A percentile compares a stretch with the other conserved stretches of the same genome.
Evolutionary conservation across 1,140 invertebrate genomes (phyloP).

Genomic region (Lutraria rhynchaena): DNA sequence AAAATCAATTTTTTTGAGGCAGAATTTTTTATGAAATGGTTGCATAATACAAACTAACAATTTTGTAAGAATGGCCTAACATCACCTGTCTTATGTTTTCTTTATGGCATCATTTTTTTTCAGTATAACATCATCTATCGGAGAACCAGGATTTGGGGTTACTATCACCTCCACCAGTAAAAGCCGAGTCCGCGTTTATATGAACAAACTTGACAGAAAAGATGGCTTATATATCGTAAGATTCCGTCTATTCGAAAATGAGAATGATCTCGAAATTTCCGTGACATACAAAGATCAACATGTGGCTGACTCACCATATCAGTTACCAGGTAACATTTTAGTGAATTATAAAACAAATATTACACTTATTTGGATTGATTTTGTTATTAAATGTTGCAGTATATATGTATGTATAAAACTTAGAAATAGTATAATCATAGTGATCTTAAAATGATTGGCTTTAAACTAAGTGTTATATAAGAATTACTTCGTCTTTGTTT

Average conservation of each 20-base stretch:
- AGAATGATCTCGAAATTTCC: constrained; percentile 87
- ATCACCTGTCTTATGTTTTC: too few species aligned
- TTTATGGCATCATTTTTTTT: constrained; percentile 34
- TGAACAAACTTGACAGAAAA: constrained; percentile 90
- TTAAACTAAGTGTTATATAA: too few species aligned
- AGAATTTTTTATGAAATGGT: too few species aligned
- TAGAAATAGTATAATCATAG: too few species aligned
- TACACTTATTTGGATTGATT: not conserved
- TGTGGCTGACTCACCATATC: constrained; percentile 87
- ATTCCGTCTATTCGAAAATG: constrained; percentile 91
- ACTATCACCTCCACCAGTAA: constrained; percentile 55
- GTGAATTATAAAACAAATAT: too few species aligned
- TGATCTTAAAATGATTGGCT: too few species aligned
- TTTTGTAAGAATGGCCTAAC: too few species aligned
- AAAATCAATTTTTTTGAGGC: too few species aligned
- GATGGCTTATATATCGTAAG: constrained; percentile 94
- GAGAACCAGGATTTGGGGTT: constrained; percentile 72
- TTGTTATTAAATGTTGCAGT: not conserved
- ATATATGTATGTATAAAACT: too few species aligned
- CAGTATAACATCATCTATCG: constrained; percentile 77
- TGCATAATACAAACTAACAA: too few species aligned
- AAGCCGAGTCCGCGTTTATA: constrained; percentile 77
- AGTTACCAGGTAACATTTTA: constrained; percentile 85
- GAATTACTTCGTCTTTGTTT: too few species aligned
- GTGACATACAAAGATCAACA: constrained; percentile 87